A percentile compares a stretch with the other conserved stretches of the same genome.
Conservation (phyloP, 1,140 invertebrate genomes). For the Tetramorium simillimum region DNA sequence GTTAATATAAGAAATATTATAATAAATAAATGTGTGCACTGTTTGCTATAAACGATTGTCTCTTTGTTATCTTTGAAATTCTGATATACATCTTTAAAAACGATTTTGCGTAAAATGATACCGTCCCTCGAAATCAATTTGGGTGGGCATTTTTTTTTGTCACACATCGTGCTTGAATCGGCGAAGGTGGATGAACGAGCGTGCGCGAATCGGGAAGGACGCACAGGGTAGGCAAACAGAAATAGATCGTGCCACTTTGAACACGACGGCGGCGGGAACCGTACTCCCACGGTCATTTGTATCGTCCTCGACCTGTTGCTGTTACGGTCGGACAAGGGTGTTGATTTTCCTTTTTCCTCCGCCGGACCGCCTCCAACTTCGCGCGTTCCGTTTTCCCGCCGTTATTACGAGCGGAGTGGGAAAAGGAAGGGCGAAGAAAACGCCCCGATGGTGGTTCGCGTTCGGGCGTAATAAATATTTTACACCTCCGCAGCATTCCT, state of each 20-base stretch:
- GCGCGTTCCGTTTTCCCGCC: conserved; percentile 36
- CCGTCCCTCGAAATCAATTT: neutral
- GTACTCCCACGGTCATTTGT: conserved; percentile 65
- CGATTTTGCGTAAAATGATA: neutral
- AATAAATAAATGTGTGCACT: too few species aligned
- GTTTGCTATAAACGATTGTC: too few species aligned
- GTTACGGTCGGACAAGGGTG: conserved; percentile 31
- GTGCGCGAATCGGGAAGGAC: neutral
- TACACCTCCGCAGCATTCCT: conserved; percentile 43
- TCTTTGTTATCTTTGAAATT: too few species aligned
- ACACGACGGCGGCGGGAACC: conserved; percentile 25
- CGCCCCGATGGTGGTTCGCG: neutral
- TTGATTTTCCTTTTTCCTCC: conserved; percentile 58
- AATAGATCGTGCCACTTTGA: conserved; percentile 64
- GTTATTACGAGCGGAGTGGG: conserved; percentile 24
- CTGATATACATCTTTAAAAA: too few species aligned
- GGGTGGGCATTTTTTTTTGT: neutral
- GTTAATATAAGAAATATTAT: too few species aligned
- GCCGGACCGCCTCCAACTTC: neutral
- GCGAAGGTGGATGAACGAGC: neutral
- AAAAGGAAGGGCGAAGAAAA: conserved; percentile 21
- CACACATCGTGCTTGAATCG: neutral
- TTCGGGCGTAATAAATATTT: conserved; percentile 65
- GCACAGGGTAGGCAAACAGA: conserved; percentile 23
- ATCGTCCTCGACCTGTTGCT: conserved; percentile 72